These are phyloP conservation scores for Palythoa heliodiscus DNA, from an alignment of 92 coral and sea anemone genomes.

Conservation along the genomic window DNA sequence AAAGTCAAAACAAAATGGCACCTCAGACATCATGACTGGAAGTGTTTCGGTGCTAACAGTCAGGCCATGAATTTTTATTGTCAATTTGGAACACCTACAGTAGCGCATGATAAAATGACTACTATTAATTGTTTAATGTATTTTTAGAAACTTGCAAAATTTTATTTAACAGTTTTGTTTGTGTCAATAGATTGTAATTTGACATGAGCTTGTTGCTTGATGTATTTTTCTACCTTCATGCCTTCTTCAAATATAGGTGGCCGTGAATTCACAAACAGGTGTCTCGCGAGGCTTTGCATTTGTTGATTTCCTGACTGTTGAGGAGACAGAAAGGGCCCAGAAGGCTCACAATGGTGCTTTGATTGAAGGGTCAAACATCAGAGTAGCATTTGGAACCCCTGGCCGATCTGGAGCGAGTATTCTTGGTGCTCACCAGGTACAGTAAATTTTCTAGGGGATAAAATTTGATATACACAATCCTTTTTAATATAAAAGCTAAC, in stretches of 20 bases:
- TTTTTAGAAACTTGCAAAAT: no score
- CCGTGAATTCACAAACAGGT: constrained; percentile 65
- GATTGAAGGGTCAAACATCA: constrained; percentile 74
- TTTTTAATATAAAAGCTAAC: no score
- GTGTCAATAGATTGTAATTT: no score
- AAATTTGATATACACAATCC: no score
- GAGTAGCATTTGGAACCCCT: constrained; percentile 92
- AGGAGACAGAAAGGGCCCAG: constrained; percentile 89
- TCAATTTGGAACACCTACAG: no score
- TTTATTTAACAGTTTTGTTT: no score
- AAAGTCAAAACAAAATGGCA: no score
- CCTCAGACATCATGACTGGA: no score
- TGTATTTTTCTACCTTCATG: neutral
- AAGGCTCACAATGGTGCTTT: constrained; percentile 77
- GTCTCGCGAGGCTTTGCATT: constrained; percentile 92
- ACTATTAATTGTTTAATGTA: no score
- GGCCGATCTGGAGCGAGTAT: constrained; percentile 89
- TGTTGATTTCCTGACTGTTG: constrained; percentile 78
- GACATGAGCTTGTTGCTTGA: neutral
- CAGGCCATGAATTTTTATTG: no score
- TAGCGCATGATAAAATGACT: no score
- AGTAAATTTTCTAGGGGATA: neutral
- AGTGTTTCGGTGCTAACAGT: no score
- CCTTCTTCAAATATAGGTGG: constrained; percentile 60
- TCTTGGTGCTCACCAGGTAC: constrained; percentile 57